Evolutionary conservation across 2,888 invertebrate genomes (phyloP).

Genomic region (Protophormia terraenovae): DNA sequence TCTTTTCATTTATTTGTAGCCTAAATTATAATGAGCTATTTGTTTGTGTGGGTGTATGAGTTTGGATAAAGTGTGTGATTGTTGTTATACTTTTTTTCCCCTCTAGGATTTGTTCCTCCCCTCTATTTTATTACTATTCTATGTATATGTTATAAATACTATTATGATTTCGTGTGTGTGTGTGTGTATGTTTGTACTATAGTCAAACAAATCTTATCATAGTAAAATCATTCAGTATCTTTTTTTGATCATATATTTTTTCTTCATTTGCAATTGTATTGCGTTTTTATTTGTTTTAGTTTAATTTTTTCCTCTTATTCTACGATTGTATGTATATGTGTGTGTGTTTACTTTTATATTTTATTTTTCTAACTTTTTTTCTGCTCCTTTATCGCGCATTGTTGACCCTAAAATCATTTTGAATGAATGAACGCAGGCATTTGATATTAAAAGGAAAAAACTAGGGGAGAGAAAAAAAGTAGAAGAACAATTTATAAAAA

Average conservation of each 20-base stretch:
- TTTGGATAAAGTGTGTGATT: not conserved
- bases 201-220: conserved; percentile 19
- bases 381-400: conserved; percentile 17
- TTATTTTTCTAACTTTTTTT: conserved; percentile 10
- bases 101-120: not conserved
- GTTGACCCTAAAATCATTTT: conserved; percentile 51
- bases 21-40: not conserved
- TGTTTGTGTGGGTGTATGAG: not conserved
- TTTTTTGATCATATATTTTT: not conserved
- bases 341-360: not conserved
- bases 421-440: not conserved
- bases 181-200: not conserved
- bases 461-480: not conserved
- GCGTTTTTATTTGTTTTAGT: conserved; percentile 1
- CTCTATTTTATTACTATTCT: not conserved
- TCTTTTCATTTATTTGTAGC: not conserved
- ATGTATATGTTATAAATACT: not conserved
- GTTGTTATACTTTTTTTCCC: not conserved
- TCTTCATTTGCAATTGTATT: conserved; percentile 31
- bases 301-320: not conserved
- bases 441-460: not conserved
- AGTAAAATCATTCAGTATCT: not conserved
- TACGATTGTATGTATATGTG: not conserved
- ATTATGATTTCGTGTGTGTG: not conserved
- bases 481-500: not conserved